Evolutionary conservation across 1,140 invertebrate species (phyloP), one percentile per base, ranked within the genome.

Genomic region (Drosophila tropicalis): DNA sequence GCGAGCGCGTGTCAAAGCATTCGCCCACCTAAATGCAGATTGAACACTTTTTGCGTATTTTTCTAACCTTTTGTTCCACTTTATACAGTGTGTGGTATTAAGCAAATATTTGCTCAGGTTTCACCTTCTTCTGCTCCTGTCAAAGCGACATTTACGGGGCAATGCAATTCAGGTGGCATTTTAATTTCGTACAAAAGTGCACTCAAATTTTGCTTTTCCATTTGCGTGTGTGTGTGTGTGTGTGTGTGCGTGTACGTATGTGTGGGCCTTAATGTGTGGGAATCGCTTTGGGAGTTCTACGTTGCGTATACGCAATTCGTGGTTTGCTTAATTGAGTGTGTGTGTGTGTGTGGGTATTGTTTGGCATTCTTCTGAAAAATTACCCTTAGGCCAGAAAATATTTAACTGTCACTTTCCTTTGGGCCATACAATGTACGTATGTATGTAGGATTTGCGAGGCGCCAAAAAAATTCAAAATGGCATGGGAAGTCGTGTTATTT

Each of bases 361-460:
- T 51, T 22, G 17, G 44, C 44, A 51, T 51, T 19, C 17, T 51
- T 51, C 17, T 22, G 17, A 51, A 19, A 22, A 51, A 51, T 22
- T 51, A 19, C 44, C 44, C 19, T 12, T 51, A 51, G 44, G 44
- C 61, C 17, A 40, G 39, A 70, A 66, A 62, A 66, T 71, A 66
- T 77, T 77, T 77, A 64, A 77, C 44, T 77, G 76, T 77, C 74
- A 77, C 56, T 66, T 77, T 56, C 22, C 74, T 65, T 40, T 36
- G 39, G 56, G 57, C 55, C 71, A 44, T 65, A 39, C 3, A 13
- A 12, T 73, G 66, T 25, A 72, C 41, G 39, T 25, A 72, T 55
- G 39, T 58, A 70, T 66, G 51, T 73, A 51, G 44, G 70, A 5
- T 29, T 29, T 29, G 25, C 5, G 5, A 5, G 22, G 51, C 40